Base-by-base conservation (phyloP, 2,797 vertebrate species). In the Pseudochaenichthys georgianus region DNA sequence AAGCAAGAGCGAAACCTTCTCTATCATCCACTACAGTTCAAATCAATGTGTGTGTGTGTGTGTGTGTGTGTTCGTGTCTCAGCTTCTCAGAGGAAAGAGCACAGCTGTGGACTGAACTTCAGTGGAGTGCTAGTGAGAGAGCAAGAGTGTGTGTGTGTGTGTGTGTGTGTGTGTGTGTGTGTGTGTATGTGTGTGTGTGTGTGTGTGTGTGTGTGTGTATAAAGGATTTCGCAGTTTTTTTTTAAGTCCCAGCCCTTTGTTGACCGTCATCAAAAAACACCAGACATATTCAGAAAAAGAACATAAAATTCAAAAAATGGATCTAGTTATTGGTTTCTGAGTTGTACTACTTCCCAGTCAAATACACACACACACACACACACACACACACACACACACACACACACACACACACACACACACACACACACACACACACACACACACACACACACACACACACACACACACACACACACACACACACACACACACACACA, bases 51-150 rank as follows among this genome's bases (percentile, higher is more conserved):
- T 63, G 50, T 69, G 23, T 23, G 23, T 23, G 23, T 23, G 23
- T 23, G 23, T 23, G 23, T 28, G 23, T 28, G 23, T 34, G 70
- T 77, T 21, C 4, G 17, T 66, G 43, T 78, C 63, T 53, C 70
- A 87, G 77, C 78, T 84, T 82, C 63, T 77, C 72, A 47, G 80
- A 75, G 76, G 65, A 70, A 67, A 65, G 61, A 69, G 45, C 38
- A 73, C 84, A 91, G 84, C 85, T 90, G 84, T 84, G 76, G 67
- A 31, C 67, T 70, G 60, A 73, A 79, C 34, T 34, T 72, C 70
- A 75, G 53, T 77, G n/a, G 34, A 76, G 64, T 17, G 34, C 34
- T 34, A 34, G 34, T 8, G 34, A 34, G 34, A 34, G 34, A 34
- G 34, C 8, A 34, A 6, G 58, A 53, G 52, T 51, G 51, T 60